Evolutionary conservation across 2,797 vertebrate genomes (phyloP).

Genomic region (Notolabrus celidotus): DNA sequence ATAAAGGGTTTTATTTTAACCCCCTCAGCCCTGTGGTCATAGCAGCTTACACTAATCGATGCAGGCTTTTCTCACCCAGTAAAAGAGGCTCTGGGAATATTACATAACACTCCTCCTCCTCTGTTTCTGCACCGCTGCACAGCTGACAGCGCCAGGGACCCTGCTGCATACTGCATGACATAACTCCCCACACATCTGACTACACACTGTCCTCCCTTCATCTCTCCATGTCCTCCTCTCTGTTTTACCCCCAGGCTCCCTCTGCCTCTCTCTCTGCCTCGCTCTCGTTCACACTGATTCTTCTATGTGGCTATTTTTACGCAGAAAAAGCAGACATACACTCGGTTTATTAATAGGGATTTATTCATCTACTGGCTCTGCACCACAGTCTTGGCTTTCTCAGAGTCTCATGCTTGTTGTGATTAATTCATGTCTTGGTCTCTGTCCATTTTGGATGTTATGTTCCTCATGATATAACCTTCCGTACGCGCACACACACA

Average conservation of each 20-base stretch:
- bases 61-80: constrained; percentile 36
- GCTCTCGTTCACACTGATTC: neutral
- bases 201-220: constrained; percentile 45
- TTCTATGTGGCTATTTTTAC: constrained; percentile 23
- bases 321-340: neutral
- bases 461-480: constrained; percentile 34
- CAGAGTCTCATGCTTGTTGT: constrained; percentile 1
- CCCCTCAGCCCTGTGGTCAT: neutral
- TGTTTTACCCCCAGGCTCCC: neutral
- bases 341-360: constrained; percentile 26
- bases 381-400: constrained; percentile 1
- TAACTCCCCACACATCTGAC: constrained; percentile 44
- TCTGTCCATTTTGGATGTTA: constrained; percentile 3
- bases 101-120: constrained; percentile 56
- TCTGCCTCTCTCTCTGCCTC: constrained; percentile 7
- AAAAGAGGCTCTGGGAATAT: constrained; percentile 45
- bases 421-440: constrained; percentile 6
- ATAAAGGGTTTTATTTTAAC: constrained; percentile 38
- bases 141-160: constrained; percentile 39
- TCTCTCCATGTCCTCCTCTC: neutral
- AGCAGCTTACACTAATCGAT: constrained; percentile 14
- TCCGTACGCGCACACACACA: too few species aligned
- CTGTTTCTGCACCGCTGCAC: constrained; percentile 58
- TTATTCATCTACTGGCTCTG: constrained; percentile 13
- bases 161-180: constrained; percentile 61